These are phyloP conservation scores for Lasioglossum villosulum DNA, from an alignment of 2,888 invertebrate genomes.

Conservation along the genomic window DNA sequence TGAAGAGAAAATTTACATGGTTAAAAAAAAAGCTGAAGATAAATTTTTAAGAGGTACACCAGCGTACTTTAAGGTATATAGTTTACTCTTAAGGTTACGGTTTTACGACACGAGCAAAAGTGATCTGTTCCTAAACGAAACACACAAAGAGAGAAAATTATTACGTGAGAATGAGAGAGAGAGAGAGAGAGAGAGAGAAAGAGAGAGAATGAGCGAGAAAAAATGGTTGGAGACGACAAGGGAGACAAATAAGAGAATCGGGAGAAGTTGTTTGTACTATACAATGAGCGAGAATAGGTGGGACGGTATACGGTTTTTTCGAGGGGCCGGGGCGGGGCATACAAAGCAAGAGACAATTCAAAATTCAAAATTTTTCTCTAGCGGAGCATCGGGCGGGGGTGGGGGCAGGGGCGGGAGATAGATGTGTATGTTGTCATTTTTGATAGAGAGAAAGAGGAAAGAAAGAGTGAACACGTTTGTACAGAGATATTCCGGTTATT, in stretches of 20 bases:
- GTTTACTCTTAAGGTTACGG: slow-evolving; percentile 56
- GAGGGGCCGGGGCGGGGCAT: background rate
- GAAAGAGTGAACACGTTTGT: slow-evolving; percentile 80
- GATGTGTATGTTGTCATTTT: slow-evolving; percentile 80
- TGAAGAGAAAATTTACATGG: slow-evolving; percentile 38
- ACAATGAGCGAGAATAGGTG: slow-evolving; percentile 50
- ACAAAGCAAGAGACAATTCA: slow-evolving; percentile 72
- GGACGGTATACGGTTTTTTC: slow-evolving; percentile 20
- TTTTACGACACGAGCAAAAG: slow-evolving; percentile 75
- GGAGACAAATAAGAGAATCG: background rate
- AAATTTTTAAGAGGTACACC: slow-evolving; percentile 73
- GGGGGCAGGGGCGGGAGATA: background rate
- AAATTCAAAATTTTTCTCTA: slow-evolving; percentile 83
- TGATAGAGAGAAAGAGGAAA: slow-evolving; percentile 73
- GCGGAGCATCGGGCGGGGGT: background rate
- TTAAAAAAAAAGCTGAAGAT: slow-evolving; percentile 51
- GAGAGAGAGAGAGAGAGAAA: background rate
- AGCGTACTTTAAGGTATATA: slow-evolving; percentile 72
- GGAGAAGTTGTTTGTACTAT: slow-evolving; percentile 24
- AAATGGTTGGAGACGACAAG: background rate
- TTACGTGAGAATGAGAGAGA: background rate
- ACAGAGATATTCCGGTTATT: slow-evolving; percentile 85
- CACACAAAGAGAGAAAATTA: slow-evolving; percentile 27
- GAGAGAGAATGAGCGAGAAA: background rate
- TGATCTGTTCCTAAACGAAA: slow-evolving; percentile 79